These are phyloP conservation scores for Saccostrea echinata DNA, from an alignment of 1,140 invertebrate species.

Conservation along the genomic window DNA sequence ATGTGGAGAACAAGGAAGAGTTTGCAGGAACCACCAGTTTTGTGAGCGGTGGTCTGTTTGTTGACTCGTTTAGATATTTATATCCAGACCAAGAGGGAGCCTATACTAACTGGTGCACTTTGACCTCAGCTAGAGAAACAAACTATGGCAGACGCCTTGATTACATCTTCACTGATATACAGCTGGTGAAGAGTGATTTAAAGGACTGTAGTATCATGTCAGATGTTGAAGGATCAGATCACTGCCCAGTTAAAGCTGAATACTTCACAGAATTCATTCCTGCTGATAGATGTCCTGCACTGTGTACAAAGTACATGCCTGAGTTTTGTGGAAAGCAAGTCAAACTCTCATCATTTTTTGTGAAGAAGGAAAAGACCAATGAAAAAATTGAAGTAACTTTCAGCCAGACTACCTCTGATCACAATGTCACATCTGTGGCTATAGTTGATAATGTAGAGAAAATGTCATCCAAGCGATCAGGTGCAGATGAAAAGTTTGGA, in stretches of 20 bases:
- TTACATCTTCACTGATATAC: constrained; percentile 81
- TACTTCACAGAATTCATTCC: constrained; percentile 74
- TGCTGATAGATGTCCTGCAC: constrained; percentile 74
- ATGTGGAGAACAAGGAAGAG: constrained; percentile 54
- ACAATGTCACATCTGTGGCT: neutral
- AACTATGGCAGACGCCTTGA: constrained; percentile 84
- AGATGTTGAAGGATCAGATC: constrained; percentile 83
- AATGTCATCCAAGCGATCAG: constrained; percentile 1
- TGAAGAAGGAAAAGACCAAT: constrained; percentile 55
- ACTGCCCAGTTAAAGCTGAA: constrained; percentile 82
- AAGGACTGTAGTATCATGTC: constrained; percentile 77
- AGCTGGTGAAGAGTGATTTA: constrained; percentile 74
- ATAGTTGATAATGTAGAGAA: constrained; percentile 1
- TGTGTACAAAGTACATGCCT: constrained; percentile 82
- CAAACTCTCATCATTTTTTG: constrained; percentile 80
- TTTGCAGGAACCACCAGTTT: constrained; percentile 59
- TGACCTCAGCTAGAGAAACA: constrained; percentile 80
- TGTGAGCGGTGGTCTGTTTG: constrained; percentile 74
- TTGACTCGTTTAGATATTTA: constrained; percentile 82
- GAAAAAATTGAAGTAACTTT: neutral
- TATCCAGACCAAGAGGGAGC: constrained; percentile 80
- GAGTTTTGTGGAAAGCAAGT: constrained; percentile 82
- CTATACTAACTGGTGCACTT: constrained; percentile 83
- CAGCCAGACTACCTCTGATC: constrained; percentile 11
- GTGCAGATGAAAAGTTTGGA: neutral